Evolutionary conservation across 2,113 vertebrate species (phyloP), one percentile per base, ranked within the genome.

Genomic region (Nematolebias whitei): DNA sequence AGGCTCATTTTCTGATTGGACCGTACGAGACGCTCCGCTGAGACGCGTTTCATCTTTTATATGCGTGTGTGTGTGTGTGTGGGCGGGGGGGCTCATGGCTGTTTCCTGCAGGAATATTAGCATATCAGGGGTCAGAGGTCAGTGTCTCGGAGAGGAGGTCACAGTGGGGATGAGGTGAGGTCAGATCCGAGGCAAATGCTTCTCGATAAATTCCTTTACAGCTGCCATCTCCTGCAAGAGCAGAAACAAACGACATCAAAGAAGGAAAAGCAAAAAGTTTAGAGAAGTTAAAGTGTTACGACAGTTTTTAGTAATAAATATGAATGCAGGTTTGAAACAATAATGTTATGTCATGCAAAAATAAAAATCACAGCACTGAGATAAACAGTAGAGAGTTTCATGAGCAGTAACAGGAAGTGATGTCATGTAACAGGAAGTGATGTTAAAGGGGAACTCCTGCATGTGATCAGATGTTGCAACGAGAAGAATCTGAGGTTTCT

Each of bases 181-280:
- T 96, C 92, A 99, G 92, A 98, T 95, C 54, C 93, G 95, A 84
- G 98, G 98, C 89, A 99, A 89, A 85, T 96, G 86, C 90, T 96
- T 96, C 92, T 97, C 95, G 15, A 99, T 95, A 91, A 99, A 99
- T 68, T 97, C 95, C 93, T 96, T 98, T 92, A 99, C 95, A 0
- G 91, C 93, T 63, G 89, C 88, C 96, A 99, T 96, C 93, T 99
- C 98, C 98, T 99, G 92, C 29, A 85, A 76, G 41, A 59, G 58
- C 0, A 59, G 19, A 44, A 9, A 7, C 53, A 49, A 57, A 64
- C 22, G 20, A 19, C 16, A n/a, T 16, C 16, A 49, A 10, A 24
- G 14, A 10, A 24, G 14, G 5, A 20, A 20, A 48, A 23, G 10
- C 19, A 29, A 7, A 7, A 29, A 29, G 26, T 29, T 29, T 29